These are phyloP conservation scores for Allolobophora icterica DNA, from an alignment of 2,888 invertebrate genomes.

Conservation along the genomic window DNA sequence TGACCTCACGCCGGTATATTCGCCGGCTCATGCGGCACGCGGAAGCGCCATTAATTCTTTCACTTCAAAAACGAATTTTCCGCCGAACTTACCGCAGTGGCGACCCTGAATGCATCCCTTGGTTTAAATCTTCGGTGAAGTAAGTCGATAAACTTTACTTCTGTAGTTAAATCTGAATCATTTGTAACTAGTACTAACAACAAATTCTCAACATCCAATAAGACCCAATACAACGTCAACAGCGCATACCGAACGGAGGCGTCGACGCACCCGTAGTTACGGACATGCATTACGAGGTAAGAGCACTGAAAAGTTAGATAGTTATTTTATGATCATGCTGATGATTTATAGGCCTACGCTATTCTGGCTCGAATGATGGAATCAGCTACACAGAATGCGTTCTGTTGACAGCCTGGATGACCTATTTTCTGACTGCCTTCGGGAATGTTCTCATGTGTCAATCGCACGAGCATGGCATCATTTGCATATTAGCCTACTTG, in stretches of 20 bases:
- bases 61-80: background rate
- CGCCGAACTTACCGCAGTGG: background rate
- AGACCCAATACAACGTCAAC: too few relatives aligned
- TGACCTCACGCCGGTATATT: too few relatives aligned
- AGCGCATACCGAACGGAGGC: background rate
- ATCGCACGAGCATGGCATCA: background rate
- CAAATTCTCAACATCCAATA: too few relatives aligned
- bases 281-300: background rate
- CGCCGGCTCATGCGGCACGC: background rate
- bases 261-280: conserved; percentile 4
- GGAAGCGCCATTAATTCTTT: background rate
- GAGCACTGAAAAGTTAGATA: background rate
- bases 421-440: background rate
- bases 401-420: background rate
- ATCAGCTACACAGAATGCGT: too few relatives aligned
- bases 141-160: background rate
- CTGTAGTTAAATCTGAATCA: background rate
- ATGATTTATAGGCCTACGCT: too few relatives aligned
- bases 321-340: background rate
- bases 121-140: background rate
- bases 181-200: background rate
- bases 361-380: too few relatives aligned
- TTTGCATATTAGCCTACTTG: background rate
- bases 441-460: background rate
- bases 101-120: background rate